Conservation (phyloP, 2,797 vertebrate species). For the Phataginus tricuspis region DNA sequence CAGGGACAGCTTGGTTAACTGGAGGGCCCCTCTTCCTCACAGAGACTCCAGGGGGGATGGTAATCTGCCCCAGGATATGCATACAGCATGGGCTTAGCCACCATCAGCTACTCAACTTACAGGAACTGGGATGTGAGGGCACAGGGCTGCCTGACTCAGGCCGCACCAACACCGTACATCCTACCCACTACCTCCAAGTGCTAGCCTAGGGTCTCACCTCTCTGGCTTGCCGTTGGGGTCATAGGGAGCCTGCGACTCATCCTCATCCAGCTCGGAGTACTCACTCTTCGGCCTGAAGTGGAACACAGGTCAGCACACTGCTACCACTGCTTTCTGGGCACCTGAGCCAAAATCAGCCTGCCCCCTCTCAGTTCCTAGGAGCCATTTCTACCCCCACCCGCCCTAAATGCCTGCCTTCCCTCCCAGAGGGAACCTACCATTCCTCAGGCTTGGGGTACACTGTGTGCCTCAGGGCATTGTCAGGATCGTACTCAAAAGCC, state of each 20-base stretch:
- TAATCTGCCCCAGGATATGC: neutral
- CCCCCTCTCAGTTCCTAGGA: neutral
- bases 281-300: conserved; percentile 96
- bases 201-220: conserved; percentile 85
- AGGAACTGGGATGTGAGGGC: neutral
- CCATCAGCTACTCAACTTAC: neutral
- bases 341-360: neutral
- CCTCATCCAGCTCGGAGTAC: conserved; percentile 97
- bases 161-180: accelerated
- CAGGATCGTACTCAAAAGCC: conserved; percentile 97
- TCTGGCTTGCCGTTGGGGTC: conserved; percentile 98
- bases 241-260: conserved; percentile 95
- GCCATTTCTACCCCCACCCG: neutral
- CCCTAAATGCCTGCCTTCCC: neutral
- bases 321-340: neutral
- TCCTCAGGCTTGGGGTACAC: conserved; percentile 97
- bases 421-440: conserved; percentile 87
- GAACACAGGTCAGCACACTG: conserved; percentile 28
- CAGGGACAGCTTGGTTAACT: accelerated
- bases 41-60: neutral
- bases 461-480: conserved; percentile 96
- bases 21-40: neutral
- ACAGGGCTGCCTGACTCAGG: neutral
- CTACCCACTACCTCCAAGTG: neutral
- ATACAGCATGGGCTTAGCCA: accelerated